Evolutionary conservation across 2,113 vertebrate genomes (phyloP).

Genomic region (Amphiprion percula): DNA sequence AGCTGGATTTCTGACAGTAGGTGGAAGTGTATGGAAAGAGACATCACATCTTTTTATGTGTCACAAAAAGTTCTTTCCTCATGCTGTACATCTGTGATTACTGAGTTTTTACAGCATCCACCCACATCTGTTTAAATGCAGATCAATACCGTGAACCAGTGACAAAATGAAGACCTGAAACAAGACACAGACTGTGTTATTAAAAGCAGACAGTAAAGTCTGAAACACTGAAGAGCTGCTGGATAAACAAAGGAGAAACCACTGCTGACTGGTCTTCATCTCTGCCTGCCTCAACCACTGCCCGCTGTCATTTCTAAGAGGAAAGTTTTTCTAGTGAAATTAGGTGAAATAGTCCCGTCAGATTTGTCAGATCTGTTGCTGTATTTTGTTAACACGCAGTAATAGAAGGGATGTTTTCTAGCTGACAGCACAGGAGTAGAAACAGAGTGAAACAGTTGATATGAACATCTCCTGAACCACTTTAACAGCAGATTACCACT

Average conservation of each 20-base stretch:
- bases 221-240: background rate
- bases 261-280: conserved; percentile 10
- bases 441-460: no score
- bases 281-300: background rate
- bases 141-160: no score
- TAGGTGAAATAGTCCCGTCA: background rate
- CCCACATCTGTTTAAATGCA: background rate
- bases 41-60: conserved; percentile 2
- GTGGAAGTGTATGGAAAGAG: background rate
- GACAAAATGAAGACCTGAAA: background rate
- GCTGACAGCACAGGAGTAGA: background rate
- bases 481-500: background rate
- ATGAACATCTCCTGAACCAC: background rate
- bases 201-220: background rate
- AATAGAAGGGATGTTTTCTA: background rate
- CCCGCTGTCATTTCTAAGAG: background rate
- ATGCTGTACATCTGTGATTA: background rate
- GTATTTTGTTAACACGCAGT: background rate
- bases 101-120: no score
- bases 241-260: conserved; percentile 16
- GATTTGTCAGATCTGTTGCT: no score
- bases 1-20: conserved; percentile 41
- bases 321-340: background rate
- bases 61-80: background rate
- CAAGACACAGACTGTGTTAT: background rate